Evolutionary conservation across 2,113 vertebrate genomes (phyloP).

Genomic region (Naja naja): DNA sequence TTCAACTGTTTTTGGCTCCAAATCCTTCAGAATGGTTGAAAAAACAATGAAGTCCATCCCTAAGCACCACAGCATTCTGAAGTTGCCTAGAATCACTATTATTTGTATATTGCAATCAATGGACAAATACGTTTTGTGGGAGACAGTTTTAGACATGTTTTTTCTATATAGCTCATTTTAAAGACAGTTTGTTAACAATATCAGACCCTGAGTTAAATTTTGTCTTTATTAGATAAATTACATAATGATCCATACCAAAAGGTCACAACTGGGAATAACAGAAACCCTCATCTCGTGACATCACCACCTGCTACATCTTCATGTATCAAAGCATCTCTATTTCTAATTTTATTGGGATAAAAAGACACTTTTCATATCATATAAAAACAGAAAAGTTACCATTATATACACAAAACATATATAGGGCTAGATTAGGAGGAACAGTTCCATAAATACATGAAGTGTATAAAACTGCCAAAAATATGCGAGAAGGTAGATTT

Average conservation of each 20-base stretch:
- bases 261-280: slow-evolving; percentile 35
- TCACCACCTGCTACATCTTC: slow-evolving; percentile 33
- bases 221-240: slow-evolving; percentile 58
- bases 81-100: neutral
- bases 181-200: neutral
- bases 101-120: neutral
- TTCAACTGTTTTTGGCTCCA: neutral
- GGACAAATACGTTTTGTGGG: neutral
- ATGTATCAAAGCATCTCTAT: slow-evolving; percentile 46
- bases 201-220: slow-evolving; percentile 32
- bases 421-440: slow-evolving; percentile 40
- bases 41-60: neutral
- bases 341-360: slow-evolving; percentile 50
- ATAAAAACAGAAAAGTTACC: slow-evolving; percentile 41
- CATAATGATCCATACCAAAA: slow-evolving; percentile 40
- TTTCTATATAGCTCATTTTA: neutral
- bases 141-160: neutral
- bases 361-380: slow-evolving; percentile 52
- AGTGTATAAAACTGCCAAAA: slow-evolving; percentile 27
- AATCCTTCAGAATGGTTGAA: neutral
- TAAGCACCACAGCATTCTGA: neutral
- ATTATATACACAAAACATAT: slow-evolving; percentile 55
- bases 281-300: slow-evolving; percentile 24
- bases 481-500: neutral
- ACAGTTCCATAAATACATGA: slow-evolving; percentile 30